Base-by-base conservation (phyloP, 2,888 invertebrate genomes). In the Artemia sinica region DNA sequence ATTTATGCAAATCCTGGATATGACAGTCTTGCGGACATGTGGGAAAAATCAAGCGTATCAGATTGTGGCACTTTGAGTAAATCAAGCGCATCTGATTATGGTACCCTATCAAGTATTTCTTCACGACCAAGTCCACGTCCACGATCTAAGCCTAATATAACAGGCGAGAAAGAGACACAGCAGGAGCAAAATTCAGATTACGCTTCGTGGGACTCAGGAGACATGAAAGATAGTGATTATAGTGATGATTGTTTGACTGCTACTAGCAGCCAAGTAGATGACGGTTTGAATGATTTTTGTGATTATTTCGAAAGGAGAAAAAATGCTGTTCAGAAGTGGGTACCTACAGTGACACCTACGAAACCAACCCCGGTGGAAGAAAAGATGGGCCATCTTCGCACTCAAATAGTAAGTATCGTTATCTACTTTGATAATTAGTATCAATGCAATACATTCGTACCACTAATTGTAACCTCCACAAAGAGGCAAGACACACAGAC, bases 361-460 rank as follows among this genome's bases (percentile, higher is more conserved):
- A 10, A n/a, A 58, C 14, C 58, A 18, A 58, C 58, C 18, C 58
- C 58, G 58, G 58, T 58, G 58, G 58, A 58, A 58, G 58, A 58
- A 58, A 58, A 58, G 58, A 58, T 58, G 58, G 18, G 58, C 10
- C 58, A 58, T 58, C 18, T 58, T n/a, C 58, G 58, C n/a, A 58
- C 58, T 58, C 8, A 58, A 10, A 58, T 58, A 14, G 58, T 58
- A 58, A 58, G 58, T 28, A 28, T 28, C 2, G 28, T 28, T 28
- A 28, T 28, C 28, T 28, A 28, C 28, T 28, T 28, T 28, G 4
- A 1, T 28, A 28, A 28, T 28, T 28, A 28, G 4, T 2, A 28
- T 28, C 28, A 28, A 4, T 28, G 4, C 28, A 28, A 28, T 28
- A n/a, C 4, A 28, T 28, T 28, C 4, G 28, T 28, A 2, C 28